A percentile compares a stretch with the other conserved stretches of the same genome.
phyloP scores from a whole-genome alignment of 2,888 invertebrate genomes.

The Cyrtodaria siliqua region DNA sequence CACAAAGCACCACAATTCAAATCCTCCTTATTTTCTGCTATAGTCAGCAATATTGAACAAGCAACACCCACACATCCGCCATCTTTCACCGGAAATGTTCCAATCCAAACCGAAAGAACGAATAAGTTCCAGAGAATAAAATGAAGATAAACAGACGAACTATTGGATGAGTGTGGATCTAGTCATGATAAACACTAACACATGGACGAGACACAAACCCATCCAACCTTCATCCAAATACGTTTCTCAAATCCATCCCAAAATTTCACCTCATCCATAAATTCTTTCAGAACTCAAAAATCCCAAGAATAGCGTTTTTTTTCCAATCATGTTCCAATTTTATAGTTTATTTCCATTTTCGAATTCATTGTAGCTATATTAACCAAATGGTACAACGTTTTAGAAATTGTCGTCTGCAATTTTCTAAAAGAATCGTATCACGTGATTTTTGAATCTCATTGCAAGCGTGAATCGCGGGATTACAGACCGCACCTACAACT shows the following conservation, averaged over 20 bases:
- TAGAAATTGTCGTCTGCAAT: conserved; percentile 21
- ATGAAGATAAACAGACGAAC: conserved; percentile 42
- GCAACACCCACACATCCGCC: too few species aligned
- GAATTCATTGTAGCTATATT: background rate
- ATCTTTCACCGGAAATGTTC: too few species aligned
- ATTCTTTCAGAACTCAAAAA: background rate
- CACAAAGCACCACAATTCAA: too few species aligned
- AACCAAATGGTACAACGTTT: conserved; percentile 36
- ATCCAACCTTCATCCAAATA: conserved; percentile 56
- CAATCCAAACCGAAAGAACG: too few species aligned
- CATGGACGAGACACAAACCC: conserved; percentile 66
- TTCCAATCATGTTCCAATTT: background rate
- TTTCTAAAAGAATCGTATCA: conserved; percentile 32
- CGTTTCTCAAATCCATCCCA: background rate
- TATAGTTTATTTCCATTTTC: too few species aligned
- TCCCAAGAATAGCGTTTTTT: conserved; percentile 14
- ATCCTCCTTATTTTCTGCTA: too few species aligned
- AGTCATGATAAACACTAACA: conserved; percentile 52
- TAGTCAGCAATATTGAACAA: too few species aligned
- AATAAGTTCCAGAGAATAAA: background rate
- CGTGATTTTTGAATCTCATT: conserved; percentile 21
- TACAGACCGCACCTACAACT: background rate
- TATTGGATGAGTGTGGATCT: conserved; percentile 67
- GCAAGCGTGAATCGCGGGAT: conserved; percentile 8
- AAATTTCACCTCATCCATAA: background rate